phyloP scores from a whole-genome alignment of 2,113 vertebrate species.

The Circaetus cinerascens region DNA sequence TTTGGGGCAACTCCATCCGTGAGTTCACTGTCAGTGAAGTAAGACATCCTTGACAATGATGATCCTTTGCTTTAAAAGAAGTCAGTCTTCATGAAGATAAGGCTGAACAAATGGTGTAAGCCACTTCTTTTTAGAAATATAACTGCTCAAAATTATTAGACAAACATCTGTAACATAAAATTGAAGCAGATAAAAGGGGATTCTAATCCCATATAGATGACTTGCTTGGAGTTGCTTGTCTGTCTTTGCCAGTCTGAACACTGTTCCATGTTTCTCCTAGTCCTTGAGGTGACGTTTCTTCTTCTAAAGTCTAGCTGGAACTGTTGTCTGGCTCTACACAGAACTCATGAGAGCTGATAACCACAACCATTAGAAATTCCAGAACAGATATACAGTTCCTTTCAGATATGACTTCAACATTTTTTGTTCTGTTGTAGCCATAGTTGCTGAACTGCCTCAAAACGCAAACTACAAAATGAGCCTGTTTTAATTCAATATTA shows the following conservation, averaged over 20 bases:
- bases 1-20: neutral
- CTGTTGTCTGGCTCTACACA: neutral
- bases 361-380: neutral
- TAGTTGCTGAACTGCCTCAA: neutral
- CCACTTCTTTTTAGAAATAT: neutral
- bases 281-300: neutral
- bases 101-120: neutral
- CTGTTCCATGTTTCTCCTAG: neutral
- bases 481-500: neutral
- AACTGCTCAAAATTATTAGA: neutral
- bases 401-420: neutral
- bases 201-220: neutral
- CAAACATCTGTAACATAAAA: neutral
- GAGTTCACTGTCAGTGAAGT: neutral
- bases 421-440: neutral
- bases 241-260: neutral
- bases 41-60: neutral
- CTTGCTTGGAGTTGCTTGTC: neutral
- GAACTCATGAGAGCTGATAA: neutral
- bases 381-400: neutral
- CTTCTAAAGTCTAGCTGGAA: neutral
- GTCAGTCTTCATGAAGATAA: neutral
- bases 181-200: neutral
- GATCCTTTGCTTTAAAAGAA: neutral
- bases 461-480: neutral